A percentile compares a stretch with the other conserved stretches of the same genome.
Conservation (phyloP, 2,113 vertebrate genomes). For the Chaetodon auriga region DNA sequence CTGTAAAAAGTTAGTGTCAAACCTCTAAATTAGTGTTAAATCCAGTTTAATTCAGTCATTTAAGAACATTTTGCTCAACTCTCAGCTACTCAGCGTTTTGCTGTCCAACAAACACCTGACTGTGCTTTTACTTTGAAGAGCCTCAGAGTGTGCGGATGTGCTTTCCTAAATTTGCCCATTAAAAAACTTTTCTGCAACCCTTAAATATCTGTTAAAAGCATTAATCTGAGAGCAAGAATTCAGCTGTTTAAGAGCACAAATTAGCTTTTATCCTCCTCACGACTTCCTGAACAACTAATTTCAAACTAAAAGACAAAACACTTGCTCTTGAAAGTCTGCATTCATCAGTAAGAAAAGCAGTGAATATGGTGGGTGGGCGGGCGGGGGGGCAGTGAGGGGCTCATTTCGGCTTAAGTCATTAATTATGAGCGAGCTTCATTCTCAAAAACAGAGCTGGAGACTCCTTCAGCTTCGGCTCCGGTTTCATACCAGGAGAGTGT, state of each 20-base stretch:
- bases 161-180: too few relatives aligned
- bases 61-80: too few relatives aligned
- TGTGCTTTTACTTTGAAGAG: conserved; percentile 27
- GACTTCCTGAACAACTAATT: not conserved
- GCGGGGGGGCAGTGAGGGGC: not conserved
- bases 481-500: conserved; percentile 69
- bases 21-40: not conserved
- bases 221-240: not conserved
- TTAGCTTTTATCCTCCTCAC: not conserved
- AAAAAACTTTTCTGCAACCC: not conserved
- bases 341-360: not conserved
- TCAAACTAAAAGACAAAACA: not conserved
- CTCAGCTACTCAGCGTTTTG: too few relatives aligned
- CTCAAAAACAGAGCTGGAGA: conserved; percentile 59
- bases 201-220: not conserved
- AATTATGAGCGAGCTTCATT: conserved; percentile 73
- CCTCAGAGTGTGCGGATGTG: too few relatives aligned
- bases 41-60: not conserved
- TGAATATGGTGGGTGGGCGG: not conserved
- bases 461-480: conserved; percentile 22
- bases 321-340: too few relatives aligned
- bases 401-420: conserved; percentile 50
- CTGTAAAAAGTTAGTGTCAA: not conserved
- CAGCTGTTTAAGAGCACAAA: not conserved
- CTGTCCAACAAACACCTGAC: too few relatives aligned